Evolutionary conservation across 2,797 vertebrate species (phyloP).

Genomic region (Pangasius sanitwongsei): DNA sequence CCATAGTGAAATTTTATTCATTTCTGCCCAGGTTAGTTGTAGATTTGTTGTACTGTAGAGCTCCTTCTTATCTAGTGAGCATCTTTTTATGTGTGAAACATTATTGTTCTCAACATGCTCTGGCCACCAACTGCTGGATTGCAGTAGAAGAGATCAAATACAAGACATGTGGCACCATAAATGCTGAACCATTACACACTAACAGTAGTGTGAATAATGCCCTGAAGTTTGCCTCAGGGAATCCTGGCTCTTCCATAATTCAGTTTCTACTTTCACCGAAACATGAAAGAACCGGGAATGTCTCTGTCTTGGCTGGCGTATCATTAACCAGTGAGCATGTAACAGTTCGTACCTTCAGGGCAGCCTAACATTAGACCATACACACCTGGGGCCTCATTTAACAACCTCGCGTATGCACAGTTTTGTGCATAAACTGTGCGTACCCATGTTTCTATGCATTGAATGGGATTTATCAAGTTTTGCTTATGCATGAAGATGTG

Average conservation of each 20-base stretch:
- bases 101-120: background rate
- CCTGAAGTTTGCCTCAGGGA: constrained; percentile 7
- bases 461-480: background rate
- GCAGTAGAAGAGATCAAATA: background rate
- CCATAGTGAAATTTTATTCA: background rate
- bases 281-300: background rate
- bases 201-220: constrained; percentile 12
- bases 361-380: background rate
- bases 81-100: background rate
- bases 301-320: background rate
- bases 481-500: background rate
- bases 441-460: background rate
- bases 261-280: background rate
- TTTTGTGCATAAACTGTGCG: background rate
- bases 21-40: background rate
- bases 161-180: background rate
- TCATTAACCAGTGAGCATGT: background rate
- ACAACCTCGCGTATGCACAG: background rate
- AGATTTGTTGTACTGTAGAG: background rate
- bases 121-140: background rate
- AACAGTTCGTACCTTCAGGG: background rate
- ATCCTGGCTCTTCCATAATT: constrained; percentile 7
- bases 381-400: constrained; percentile 5
- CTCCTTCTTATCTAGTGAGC: background rate
- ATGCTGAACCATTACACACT: constrained; percentile 5